Percentiles rank a stretch among this genome's conserved stretches.
Conservation (phyloP, 2,888 invertebrate species). For the Acanthosepion esculentum region DNA sequence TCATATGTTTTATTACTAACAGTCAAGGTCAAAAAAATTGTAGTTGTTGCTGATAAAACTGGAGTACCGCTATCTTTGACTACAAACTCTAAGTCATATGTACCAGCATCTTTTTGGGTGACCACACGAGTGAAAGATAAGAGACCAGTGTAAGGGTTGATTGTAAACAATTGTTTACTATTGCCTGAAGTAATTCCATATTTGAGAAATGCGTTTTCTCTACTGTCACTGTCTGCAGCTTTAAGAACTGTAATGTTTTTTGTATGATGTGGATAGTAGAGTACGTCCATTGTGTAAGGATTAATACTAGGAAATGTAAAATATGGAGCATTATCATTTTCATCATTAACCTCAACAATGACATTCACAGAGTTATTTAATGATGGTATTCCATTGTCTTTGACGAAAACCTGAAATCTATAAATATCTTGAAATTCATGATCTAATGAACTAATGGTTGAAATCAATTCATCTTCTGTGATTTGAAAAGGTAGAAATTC, state of each 20-base stretch:
- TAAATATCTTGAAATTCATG: slow-evolving; percentile 50
- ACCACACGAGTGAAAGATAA: not conserved
- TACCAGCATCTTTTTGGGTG: not conserved
- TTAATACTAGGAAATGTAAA: slow-evolving; percentile 47
- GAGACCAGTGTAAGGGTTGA: slow-evolving; percentile 12
- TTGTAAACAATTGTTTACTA: not conserved
- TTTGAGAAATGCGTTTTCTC: slow-evolving; percentile 9
- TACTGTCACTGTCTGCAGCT: not conserved
- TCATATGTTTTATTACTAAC: not conserved
- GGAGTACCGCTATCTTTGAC: not conserved
- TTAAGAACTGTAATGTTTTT: slow-evolving; percentile 13
- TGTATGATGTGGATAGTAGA: slow-evolving; percentile 5
- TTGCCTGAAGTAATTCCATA: slow-evolving; percentile 11
- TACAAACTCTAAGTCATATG: not conserved
- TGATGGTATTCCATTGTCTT: slow-evolving; percentile 54
- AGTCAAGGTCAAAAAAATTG: not conserved
- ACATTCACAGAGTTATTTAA: slow-evolving; percentile 51
- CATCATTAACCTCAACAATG: slow-evolving; percentile 53
- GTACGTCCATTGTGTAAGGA: not conserved
- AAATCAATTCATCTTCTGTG: not conserved
- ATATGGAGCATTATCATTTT: slow-evolving; percentile 55
- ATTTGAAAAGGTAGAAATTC: slow-evolving; percentile 2
- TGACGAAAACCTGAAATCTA: slow-evolving; percentile 53
- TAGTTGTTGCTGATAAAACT: slow-evolving; percentile 33
- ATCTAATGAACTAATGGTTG: slow-evolving; percentile 52